Base-by-base conservation (phyloP, 2,113 vertebrate genomes). In the Chrysochloris asiatica region DNA sequence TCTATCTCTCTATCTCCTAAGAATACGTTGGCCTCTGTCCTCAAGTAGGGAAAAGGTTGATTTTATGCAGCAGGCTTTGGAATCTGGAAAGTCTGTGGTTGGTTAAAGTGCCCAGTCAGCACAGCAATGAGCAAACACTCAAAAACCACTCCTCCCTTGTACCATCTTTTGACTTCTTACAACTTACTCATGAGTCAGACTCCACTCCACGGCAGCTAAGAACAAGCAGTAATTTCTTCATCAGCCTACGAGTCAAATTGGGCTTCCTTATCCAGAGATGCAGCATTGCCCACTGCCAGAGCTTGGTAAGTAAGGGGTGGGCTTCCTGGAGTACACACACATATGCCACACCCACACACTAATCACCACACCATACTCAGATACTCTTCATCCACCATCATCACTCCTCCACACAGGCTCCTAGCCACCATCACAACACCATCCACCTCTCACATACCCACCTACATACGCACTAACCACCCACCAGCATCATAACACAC, bases 231-330 rank as follows among this genome's bases (percentile, higher is more conserved):
- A 45, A 93, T 79, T 84, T 82, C 81, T 82, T 81, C 63, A 47
- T 16, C 52, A 76, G 24, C 22, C 61, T 21, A 4, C 61, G 24
- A 83, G 67, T 52, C 50, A 43, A 5, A 21, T 3, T n/a, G 43
- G 28, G 41, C 59, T 89, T 92, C 88, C 72, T 73, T 87, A 72
- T 45, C 88, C 47, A 50, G 65, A 94, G 48, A 24, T 9, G 24
- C 22, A 43, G 45, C n/a, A 78, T 72, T 36, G 50, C 22, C n/a
- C 8, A 61, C 59, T 11, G 45, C 38, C 1, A 38, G 73, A 24
- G 75, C 17, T 73, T 36, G n/a, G 19, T 41, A 19, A 19, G 5
- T 22, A 8, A 13, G 1, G 22, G 4, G n/a, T 17, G 54, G 90
- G n/a, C n/a, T n/a, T n/a, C n/a, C n/a, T n/a, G n/a, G 81, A 47